Evolutionary conservation across 2,797 vertebrate species (phyloP).

Genomic region (Gymnothorax javanicus): DNA sequence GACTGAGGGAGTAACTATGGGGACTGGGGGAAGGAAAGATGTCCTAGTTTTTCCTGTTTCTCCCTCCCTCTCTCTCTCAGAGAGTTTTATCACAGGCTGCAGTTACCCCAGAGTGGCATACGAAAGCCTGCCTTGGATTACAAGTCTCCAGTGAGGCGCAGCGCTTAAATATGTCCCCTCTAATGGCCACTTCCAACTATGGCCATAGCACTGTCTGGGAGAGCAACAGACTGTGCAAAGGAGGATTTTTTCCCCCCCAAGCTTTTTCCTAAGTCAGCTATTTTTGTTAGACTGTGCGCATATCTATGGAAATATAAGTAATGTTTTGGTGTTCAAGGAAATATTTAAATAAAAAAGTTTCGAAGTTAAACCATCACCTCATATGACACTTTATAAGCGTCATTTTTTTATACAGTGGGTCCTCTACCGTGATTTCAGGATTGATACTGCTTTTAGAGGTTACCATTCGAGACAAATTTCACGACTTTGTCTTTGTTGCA

Average conservation of each 20-base stretch:
- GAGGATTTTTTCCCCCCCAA: too few relatives aligned
- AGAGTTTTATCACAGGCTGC: neutral
- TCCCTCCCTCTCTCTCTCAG: neutral
- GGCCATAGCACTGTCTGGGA: neutral
- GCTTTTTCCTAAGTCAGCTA: too few relatives aligned
- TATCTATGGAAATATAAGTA: neutral
- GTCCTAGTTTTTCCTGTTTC: neutral
- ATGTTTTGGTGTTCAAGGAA: neutral
- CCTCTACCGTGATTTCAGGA: neutral
- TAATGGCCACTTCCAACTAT: neutral
- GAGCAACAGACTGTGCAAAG: too few relatives aligned
- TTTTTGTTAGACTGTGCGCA: neutral
- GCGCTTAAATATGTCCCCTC: neutral
- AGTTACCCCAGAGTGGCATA: neutral
- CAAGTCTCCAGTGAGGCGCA: neutral
- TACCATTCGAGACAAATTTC: too few relatives aligned
- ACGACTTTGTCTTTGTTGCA: too few relatives aligned
- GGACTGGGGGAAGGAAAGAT: neutral
- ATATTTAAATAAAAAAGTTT: neutral
- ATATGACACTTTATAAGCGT: too few relatives aligned
- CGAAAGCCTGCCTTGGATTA: neutral
- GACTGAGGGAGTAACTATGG: neutral
- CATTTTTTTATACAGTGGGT: neutral
- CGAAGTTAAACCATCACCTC: neutral
- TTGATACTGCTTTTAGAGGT: neutral